Evolutionary conservation across 2,888 invertebrate species (phyloP).

Genomic region (Crepidodera aurea): DNA sequence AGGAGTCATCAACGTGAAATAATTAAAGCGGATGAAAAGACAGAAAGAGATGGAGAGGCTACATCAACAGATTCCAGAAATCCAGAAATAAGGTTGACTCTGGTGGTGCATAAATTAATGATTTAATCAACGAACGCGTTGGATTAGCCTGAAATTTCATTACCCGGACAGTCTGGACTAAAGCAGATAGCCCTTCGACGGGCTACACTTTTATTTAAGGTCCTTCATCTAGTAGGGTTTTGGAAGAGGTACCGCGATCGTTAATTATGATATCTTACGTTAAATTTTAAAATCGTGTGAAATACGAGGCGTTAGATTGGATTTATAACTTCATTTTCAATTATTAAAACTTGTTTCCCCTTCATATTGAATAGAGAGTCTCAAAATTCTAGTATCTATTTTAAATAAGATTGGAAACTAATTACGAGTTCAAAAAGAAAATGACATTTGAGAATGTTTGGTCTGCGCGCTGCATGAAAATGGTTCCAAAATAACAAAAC

Average conservation of each 20-base stretch:
- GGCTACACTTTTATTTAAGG: not conserved
- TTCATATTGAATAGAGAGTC: no score
- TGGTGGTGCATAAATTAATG: conserved; percentile 43
- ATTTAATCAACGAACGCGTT: conserved; percentile 39
- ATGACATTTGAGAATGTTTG: no score
- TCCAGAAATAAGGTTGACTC: conserved; percentile 18
- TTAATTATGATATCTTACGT: no score
- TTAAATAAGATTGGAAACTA: no score
- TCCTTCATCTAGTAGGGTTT: not conserved
- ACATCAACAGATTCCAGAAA: conserved; percentile 9
- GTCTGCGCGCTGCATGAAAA: no score
- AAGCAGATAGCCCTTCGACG: not conserved
- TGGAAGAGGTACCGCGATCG: not conserved
- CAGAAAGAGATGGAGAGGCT: conserved; percentile 1
- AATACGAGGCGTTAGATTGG: no score
- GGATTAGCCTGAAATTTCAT: conserved; percentile 40
- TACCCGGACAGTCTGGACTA: conserved; percentile 32
- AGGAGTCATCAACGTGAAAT: conserved; percentile 1
- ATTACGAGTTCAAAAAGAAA: no score
- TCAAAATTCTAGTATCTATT: no score
- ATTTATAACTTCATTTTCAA: no score
- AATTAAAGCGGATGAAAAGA: not conserved
- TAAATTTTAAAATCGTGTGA: no score
- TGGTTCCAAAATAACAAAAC: no score
- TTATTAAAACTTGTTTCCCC: no score